A percentile compares a stretch with the other conserved stretches of the same genome.
Conservation (phyloP, 2,888 invertebrate genomes). For the Julus scanicus region DNA sequence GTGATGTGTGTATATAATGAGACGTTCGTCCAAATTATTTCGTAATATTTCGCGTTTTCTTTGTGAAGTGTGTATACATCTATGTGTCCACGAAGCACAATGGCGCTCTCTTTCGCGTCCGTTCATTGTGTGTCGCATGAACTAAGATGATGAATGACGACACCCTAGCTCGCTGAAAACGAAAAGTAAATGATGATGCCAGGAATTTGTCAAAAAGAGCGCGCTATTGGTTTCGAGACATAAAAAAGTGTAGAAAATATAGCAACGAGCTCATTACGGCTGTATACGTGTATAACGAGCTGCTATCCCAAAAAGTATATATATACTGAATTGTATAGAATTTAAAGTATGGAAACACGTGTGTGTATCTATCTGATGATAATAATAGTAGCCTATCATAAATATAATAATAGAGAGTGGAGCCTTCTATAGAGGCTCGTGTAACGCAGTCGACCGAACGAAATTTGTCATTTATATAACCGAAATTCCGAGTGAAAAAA, state of each 20-base stretch:
- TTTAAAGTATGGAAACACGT: too few relatives aligned
- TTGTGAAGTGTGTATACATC: background rate
- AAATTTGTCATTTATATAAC: slow-evolving; percentile 45
- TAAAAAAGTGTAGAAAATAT: background rate
- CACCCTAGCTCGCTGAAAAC: background rate
- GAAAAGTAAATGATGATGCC: slow-evolving; percentile 36
- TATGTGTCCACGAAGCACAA: background rate
- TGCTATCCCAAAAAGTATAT: too few relatives aligned
- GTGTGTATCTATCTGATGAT: background rate
- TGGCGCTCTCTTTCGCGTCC: slow-evolving; percentile 5
- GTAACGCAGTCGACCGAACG: background rate
- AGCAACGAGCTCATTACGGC: slow-evolving; percentile 22
- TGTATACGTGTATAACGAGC: background rate
- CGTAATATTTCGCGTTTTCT: slow-evolving; percentile 11
- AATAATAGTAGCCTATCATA: background rate
- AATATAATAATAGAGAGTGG: background rate
- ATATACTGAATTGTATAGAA: background rate
- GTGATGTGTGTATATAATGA: background rate
- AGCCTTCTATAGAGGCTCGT: background rate
- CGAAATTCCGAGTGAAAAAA: slow-evolving; percentile 51
- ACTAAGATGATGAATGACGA: background rate
- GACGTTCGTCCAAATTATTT: background rate
- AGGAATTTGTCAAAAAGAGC: slow-evolving; percentile 11
- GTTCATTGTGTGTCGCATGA: background rate
- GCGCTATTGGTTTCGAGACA: background rate